Base-by-base conservation (phyloP, 2,113 vertebrate species). In the Cyrtonyx montezumae region DNA sequence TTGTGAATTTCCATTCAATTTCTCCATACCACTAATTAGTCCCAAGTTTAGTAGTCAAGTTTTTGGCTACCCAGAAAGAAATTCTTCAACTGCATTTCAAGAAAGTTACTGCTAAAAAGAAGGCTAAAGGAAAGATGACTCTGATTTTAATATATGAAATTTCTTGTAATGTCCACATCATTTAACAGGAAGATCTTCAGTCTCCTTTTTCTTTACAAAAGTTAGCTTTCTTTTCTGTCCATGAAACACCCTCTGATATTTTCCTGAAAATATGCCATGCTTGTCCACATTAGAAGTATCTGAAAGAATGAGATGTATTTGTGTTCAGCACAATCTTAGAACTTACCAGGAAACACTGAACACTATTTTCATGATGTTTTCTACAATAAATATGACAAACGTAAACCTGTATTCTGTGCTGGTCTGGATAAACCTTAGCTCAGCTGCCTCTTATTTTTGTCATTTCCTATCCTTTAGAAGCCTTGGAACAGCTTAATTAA, bases 81-180 rank as follows among this genome's bases (percentile, higher is more conserved):
- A 30, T 8, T 40, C 79, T 88, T 88, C 9, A 28, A n/a, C 1
- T 0, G 8, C 26, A 48, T 84, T 20, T 74, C 2, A 2, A 53
- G 51, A 5, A 28, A 53, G 1, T 67, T 67, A 34, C 25, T 11
- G 48, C n/a, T 19, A 40, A 59, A 12, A 67, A 15, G 4, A 4
- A 40, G 13, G 6, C 15, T 67, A 43, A 73, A 17, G 8, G 4
- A 17, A 71, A 61, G 5, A 55, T 6, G 1, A 36, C 1, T 62
- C 22, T 42, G 12, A 69, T 76, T 92, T 83, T 78, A 45, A 53
- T 26, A 51, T 2, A 46, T 1, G 16, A 92, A 83, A 4, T 30
- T 66, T 62, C n/a, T 36, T 43, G 42, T 2, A 63, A 1, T 0
- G 11, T 28, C 5, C 3, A 14, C 7, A 15, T n/a, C 2, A 36